Evolutionary conservation across 2,888 invertebrate genomes (phyloP).

Genomic region (Argyresthia albistria): DNA sequence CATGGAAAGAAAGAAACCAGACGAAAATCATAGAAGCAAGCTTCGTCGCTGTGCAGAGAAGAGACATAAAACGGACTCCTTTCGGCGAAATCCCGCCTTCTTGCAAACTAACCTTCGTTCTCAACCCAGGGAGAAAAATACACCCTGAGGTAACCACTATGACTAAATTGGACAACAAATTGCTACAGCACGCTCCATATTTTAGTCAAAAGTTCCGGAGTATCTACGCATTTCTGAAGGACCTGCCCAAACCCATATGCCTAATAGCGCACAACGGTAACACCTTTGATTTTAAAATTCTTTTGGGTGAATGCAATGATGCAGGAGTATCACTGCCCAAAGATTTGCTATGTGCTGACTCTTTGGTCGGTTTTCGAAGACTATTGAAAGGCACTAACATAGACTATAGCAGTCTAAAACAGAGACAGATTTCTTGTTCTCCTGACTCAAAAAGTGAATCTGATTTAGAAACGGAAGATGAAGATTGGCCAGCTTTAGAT

Average conservation of each 20-base stretch:
- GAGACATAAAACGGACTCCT: conserved; percentile 44
- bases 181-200: conserved; percentile 70
- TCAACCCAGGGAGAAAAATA: conserved; percentile 77
- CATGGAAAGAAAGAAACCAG: conserved; percentile 58
- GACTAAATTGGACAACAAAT: conserved; percentile 78
- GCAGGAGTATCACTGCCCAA: conserved; percentile 55
- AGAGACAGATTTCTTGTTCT: conserved; percentile 2
- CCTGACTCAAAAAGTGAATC: not conserved
- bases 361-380: conserved; percentile 72
- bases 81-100: conserved; percentile 66
- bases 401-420: conserved; percentile 8
- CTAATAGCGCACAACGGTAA: conserved; percentile 89
- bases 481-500: conserved; percentile 39
- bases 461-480: conserved; percentile 32
- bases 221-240: conserved; percentile 74
- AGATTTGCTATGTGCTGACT: conserved; percentile 77
- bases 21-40: conserved; percentile 81
- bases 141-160: conserved; percentile 42
- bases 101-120: conserved; percentile 78
- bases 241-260: conserved; percentile 79
- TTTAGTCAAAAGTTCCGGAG: conserved; percentile 73
- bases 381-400: conserved; percentile 31
- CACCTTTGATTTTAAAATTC: conserved; percentile 83
- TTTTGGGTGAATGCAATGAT: conserved; percentile 72
- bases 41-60: conserved; percentile 74